phyloP scores from a whole-genome alignment of 2,888 invertebrate species.

The Drosophila vallismaia region DNA sequence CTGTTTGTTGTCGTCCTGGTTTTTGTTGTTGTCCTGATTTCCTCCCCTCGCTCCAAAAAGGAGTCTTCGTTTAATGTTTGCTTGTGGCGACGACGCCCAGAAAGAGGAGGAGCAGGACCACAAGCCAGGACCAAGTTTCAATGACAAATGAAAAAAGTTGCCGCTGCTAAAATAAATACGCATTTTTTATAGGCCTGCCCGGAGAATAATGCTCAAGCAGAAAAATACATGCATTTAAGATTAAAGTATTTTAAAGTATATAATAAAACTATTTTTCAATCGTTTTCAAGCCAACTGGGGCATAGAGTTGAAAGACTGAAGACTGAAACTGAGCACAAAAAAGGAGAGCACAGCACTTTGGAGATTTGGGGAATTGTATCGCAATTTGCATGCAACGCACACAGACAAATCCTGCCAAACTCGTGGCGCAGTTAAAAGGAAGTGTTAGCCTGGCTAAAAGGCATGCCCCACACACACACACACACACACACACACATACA shows the following conservation, averaged over 20 bases:
- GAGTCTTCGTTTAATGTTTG: conserved; percentile 76
- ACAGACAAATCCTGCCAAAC: conserved; percentile 37
- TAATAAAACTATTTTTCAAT: conserved; percentile 61
- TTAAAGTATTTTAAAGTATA: conserved; percentile 51
- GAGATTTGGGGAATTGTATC: conserved; percentile 81
- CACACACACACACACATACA: conserved; percentile 1
- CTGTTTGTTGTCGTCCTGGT: conserved; percentile 23
- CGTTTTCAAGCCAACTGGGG: conserved; percentile 18
- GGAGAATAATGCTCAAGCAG: conserved; percentile 31
- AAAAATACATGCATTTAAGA: conserved; percentile 23
- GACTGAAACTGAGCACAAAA: conserved; percentile 7
- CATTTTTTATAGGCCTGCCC: conserved; percentile 68
- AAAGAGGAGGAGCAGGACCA: conserved; percentile 28
- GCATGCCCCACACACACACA: conserved; percentile 4
- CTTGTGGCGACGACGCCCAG: conserved; percentile 59
- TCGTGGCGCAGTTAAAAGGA: conserved; percentile 50
- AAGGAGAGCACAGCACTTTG: conserved; percentile 59
- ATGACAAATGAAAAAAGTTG: conserved; percentile 77
- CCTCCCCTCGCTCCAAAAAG: conserved; percentile 10
- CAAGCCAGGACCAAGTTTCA: conserved; percentile 74
- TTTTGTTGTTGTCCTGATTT: conserved; percentile 5
- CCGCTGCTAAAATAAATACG: conserved; percentile 70
- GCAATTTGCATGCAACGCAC: conserved; percentile 70
- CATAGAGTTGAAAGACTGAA: not conserved
- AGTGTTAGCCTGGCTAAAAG: conserved; percentile 57